Evolutionary conservation across 2,113 vertebrate species (phyloP), one percentile per base, ranked within the genome.

Genomic region (Mus spicilegus): DNA sequence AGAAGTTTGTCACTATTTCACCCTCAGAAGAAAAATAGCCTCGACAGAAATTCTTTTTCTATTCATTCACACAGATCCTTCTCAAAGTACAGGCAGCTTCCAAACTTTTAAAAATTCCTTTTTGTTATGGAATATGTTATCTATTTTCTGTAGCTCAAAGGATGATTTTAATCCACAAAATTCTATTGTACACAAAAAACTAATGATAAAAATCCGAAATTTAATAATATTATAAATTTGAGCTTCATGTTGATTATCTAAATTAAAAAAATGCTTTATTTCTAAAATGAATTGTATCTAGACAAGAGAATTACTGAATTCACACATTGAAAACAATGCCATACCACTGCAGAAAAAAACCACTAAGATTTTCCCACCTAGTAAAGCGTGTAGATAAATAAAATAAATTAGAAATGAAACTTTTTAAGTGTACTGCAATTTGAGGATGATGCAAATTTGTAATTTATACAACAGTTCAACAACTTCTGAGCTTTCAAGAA

Each of bases 381-480:
- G 69, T 89, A 93, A 93, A 97, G 33, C 28, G 26, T 80, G 46
- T 54, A 92, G 65, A 75, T 95, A 92, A 90, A 95, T 93, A 81
- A 97, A 92, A 96, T 92, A 72, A 93, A 90, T 96, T 95, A 90
- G 46, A 19, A 91, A 26, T 61, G 91, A 91, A 87, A 95, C 91
- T 94, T 96, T 96, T 94, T 94, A 89, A 89, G 81, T 72, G 51
- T 77, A 95, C 93, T 92, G 26, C 85, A 94, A 76, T 93, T 95
- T 24, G 2, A 69, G 17, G 72, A 90, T 93, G 73, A 96, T 92
- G 93, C 36, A 93, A 36, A 90, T 93, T 81, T 96, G 76, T 82
- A 67, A 93, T 96, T 89, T 92, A 91, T 70, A 91, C 10, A 90
- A 56, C 13, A 30, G 56, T 87, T 80, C 84, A 94, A 90, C 19